Conservation (phyloP, 2,113 vertebrate species). For the Rhea americana region DNA sequence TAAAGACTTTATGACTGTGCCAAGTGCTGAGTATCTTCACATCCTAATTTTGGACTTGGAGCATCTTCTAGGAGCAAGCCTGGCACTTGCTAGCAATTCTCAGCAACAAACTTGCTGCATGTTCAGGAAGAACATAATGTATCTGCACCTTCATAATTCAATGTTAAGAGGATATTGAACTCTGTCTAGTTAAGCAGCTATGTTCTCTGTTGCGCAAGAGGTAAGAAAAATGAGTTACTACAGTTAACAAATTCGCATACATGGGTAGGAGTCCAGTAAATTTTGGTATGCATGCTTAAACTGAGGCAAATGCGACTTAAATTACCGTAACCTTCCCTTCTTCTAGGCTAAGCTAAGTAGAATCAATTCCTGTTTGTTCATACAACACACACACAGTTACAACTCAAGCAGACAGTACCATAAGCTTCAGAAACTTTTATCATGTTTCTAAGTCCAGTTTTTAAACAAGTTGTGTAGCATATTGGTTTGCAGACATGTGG, state of each 20-base stretch:
- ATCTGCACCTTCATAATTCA: not conserved
- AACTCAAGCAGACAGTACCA: not conserved
- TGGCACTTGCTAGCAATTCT: not conserved
- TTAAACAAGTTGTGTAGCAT: not conserved
- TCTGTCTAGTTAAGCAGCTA: not conserved
- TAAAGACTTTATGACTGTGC: accelerated
- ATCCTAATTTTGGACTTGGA: not conserved
- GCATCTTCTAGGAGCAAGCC: not conserved
- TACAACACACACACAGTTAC: not conserved
- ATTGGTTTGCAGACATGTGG: not conserved
- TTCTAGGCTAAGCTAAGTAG: not conserved
- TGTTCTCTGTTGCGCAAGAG: not conserved
- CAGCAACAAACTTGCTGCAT: not conserved
- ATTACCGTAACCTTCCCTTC: not conserved
- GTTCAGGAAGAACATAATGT: not conserved
- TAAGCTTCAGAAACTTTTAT: not conserved
- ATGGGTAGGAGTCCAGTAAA: not conserved
- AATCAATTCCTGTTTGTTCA: not conserved
- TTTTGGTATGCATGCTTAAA: not conserved
- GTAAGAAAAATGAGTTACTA: not conserved
- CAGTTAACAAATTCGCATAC: not conserved
- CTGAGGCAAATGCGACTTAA: not conserved
- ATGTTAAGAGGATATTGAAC: not conserved
- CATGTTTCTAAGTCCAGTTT: not conserved
- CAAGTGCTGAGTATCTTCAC: not conserved